Evolutionary conservation across 2,113 vertebrate genomes (phyloP), one percentile per base, ranked within the genome.

Genomic region (Leptodactylus fuscus): DNA sequence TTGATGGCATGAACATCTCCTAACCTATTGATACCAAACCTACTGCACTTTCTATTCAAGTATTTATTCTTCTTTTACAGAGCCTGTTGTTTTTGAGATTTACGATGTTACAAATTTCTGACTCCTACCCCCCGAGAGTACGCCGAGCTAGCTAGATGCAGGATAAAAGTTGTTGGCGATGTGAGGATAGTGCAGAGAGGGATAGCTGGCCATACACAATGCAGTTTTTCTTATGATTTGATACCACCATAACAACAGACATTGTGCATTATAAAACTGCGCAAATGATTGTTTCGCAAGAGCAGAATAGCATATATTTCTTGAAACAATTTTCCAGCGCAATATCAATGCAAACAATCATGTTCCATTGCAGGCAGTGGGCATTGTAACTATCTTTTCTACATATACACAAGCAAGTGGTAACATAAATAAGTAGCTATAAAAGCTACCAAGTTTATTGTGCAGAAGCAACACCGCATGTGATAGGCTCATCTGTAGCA

Each of bases 111-210:
- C 11, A 24, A 16, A 16, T 41, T 38, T 58, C 10, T 27, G 20
- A 58, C 10, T 5, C 22, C 22, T 78, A 13, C 49, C 49, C n/a
- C 18, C 34, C 38, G 5, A 24, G 12, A 41, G 7, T 27, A 0
- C n/a, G 1, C 53, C 55, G 62, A 12, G 27, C n/a, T 73, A 58
- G 6, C 77, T 81, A 48, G 55, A 85, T 85, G 74, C 60, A 78
- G 83, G 58, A 85, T 78, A 69, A 85, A 53, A 67, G 41, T n/a
- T 24, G 77, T 48, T 80, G 76, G 74, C 76, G 36, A 58, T 38
- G 60, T 5, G 41, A 44, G 41, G 41, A n/a, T n/a, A n/a, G n/a
- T n/a, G n/a, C 4, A 44, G 41, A 44, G 41, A 29, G 70, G 73
- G 27, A 73, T 13, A 20, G 65, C 32, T 69, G 65, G 32, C 65